Percentiles rank a stretch among this genome's conserved stretches.
These are phyloP conservation scores for Tympanuchus pallidicinctus DNA, from an alignment of 2,113 vertebrate genomes.

Conservation along the genomic window DNA sequence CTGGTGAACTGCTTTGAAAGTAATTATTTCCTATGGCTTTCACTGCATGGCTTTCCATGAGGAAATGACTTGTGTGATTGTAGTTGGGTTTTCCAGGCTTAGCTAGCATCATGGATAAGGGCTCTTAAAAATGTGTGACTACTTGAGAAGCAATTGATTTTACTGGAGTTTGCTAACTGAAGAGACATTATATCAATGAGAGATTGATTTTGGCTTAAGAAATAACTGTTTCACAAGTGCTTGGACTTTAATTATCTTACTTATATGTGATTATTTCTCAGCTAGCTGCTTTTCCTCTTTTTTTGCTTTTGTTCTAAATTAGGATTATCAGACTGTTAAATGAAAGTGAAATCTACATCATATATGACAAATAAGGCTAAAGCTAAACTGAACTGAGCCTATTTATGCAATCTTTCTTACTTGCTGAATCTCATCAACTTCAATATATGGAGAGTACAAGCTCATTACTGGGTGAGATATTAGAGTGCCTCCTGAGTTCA, in stretches of 20 bases:
- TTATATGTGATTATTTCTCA: constrained; percentile 4
- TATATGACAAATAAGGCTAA: not conserved
- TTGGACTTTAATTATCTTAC: not conserved
- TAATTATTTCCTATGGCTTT: constrained; percentile 9
- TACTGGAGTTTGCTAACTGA: not conserved
- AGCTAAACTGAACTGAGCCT: not conserved
- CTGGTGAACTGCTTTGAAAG: not conserved
- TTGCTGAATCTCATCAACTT: not conserved
- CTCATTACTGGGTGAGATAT: constrained; percentile 12
- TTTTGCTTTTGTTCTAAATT: not conserved
- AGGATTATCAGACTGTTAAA: not conserved
- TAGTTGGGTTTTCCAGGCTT: not conserved
- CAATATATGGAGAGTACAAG: constrained; percentile 18
- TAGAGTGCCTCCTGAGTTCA: constrained; percentile 5
- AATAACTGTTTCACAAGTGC: not conserved
- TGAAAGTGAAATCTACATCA: not conserved
- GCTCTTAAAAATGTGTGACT: not conserved
- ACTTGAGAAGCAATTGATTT: not conserved
- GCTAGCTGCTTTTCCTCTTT: not conserved
- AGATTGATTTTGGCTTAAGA: not conserved
- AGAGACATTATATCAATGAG: not conserved
- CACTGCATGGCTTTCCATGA: not conserved
- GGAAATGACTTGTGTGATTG: not conserved
- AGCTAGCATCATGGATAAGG: not conserved
- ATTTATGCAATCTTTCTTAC: not conserved